Evolutionary conservation across 92 coral and sea anemone genomes (phyloP), one percentile per base, ranked within the genome.

Genomic region (Anthopleura xanthogrammica): DNA sequence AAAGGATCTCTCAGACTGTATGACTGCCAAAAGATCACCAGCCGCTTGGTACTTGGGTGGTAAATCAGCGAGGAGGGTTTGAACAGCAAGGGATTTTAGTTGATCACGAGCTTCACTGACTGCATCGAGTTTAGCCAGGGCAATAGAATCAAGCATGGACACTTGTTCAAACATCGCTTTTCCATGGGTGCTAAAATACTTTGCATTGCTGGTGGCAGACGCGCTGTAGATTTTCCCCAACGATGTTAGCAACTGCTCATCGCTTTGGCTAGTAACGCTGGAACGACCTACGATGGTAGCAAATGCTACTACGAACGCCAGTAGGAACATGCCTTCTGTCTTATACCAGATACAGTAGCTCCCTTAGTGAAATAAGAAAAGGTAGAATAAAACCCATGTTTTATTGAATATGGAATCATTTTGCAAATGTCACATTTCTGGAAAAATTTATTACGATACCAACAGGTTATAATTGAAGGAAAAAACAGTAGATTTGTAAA

Each of bases 61-160:
- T 84, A 85, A 52, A 16, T 71, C 81, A 41, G 74, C 84, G 20
- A 88, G 43, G 57, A 80, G 66, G 36, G 79, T 42, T 29, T 82
- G 64, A 12, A 57, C 10, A 4, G 84, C 82, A 12, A 80, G 60
- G 29, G 65, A 77, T 41, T 46, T 29, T 39, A 80, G 89, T 52
- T 75, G 72, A 17, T 86, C 73, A 19, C 86, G 55, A 14, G 83
- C 88, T 17, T 78, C 83, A 5, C 75, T 22, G 41, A 56, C 58
- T n/a, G 82, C 85, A 56, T 80, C 89, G 19, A 46, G 66, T 82
- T 89, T 89, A 39, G 92, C 92, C 54, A 89, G 50, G 52, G 83
- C 84, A 79, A 89, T 89, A 22, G 86, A 78, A 36, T 89, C 87
- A 16, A 89, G 62, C 83, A 85, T 89, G 54, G 92, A 85, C 14